Conservation (phyloP, 2,113 vertebrate genomes). For the Neolamprologus falcicula region DNA sequence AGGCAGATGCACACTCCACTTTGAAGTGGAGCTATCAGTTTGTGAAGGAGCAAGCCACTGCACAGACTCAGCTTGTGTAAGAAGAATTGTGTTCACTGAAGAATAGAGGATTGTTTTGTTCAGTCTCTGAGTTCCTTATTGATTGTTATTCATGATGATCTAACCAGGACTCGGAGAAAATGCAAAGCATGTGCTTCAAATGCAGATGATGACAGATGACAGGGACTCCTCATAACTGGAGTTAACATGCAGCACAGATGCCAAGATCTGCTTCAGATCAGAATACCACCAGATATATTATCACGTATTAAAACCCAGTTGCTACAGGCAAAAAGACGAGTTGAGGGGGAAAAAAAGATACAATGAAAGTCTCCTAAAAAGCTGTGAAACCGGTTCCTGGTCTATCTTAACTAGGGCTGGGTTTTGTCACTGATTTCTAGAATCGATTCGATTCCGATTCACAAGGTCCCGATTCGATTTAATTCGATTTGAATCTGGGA, state of each 20-base stretch:
- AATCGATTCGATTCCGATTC: too few species aligned
- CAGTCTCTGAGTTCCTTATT: neutral
- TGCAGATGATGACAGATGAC: neutral
- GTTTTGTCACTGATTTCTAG: too few species aligned
- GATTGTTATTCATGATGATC: neutral
- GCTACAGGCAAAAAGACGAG: neutral
- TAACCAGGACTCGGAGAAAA: neutral
- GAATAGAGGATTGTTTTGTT: neutral
- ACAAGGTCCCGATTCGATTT: too few species aligned
- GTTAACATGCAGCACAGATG: neutral
- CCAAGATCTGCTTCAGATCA: neutral
- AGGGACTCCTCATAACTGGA: neutral
- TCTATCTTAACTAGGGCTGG: neutral
- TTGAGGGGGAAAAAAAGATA: neutral
- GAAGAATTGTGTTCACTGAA: slow-evolving; percentile 9
- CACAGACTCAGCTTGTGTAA: slow-evolving; percentile 86
- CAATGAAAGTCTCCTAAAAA: neutral
- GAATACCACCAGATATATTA: neutral
- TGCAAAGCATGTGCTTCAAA: neutral
- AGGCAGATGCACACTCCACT: slow-evolving; percentile 70
- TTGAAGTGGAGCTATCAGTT: slow-evolving; percentile 79
- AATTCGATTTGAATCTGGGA: too few species aligned
- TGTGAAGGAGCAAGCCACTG: slow-evolving; percentile 72
- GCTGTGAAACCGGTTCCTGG: neutral
- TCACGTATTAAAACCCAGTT: neutral